phyloP scores from a whole-genome alignment of 2,797 vertebrate genomes.

The Brotula barbata region DNA sequence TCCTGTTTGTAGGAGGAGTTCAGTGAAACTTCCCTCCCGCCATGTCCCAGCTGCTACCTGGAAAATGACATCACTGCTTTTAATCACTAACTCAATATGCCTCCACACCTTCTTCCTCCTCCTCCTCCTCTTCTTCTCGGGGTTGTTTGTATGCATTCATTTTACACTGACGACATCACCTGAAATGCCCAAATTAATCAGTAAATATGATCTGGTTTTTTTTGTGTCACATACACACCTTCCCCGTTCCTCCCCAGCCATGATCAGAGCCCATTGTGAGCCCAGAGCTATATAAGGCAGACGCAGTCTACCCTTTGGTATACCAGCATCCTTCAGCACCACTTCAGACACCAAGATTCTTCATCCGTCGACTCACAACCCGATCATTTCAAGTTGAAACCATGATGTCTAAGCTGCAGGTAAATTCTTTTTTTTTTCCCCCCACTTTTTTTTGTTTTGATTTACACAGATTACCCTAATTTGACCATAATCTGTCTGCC shows the following conservation, averaged over 20 bases:
- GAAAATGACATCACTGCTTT: slow-evolving; percentile 46
- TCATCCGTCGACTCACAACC: slow-evolving; percentile 7
- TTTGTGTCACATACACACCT: slow-evolving; percentile 15
- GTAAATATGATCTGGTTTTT: neutral
- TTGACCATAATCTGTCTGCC: too few species aligned
- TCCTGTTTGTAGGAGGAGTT: slow-evolving; percentile 67
- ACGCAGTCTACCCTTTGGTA: slow-evolving; percentile 9
- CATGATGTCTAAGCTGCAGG: slow-evolving; percentile 75
- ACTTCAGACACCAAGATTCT: slow-evolving; percentile 20
- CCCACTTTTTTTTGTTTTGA: neutral
- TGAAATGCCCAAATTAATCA: too few species aligned
- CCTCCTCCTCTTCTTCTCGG: neutral
- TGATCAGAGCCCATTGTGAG: slow-evolving; percentile 19
- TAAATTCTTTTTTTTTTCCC: slow-evolving; percentile 24
- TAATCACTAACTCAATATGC: slow-evolving; percentile 14
- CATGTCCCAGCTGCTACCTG: neutral
- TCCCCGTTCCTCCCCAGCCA: slow-evolving; percentile 14
- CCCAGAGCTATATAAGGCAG: slow-evolving; percentile 68
- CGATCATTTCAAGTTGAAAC: slow-evolving; percentile 22
- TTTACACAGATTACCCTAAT: too few species aligned
- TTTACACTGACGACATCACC: too few species aligned
- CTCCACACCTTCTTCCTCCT: slow-evolving; percentile 22
- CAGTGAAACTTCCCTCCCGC: slow-evolving; percentile 27
- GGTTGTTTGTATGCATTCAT: too few species aligned
- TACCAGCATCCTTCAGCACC: slow-evolving; percentile 42